A percentile compares a stretch with the other conserved stretches of the same genome.
phyloP scores from a whole-genome alignment of 2,113 vertebrate species.

The Cynopterus brachyotis region DNA sequence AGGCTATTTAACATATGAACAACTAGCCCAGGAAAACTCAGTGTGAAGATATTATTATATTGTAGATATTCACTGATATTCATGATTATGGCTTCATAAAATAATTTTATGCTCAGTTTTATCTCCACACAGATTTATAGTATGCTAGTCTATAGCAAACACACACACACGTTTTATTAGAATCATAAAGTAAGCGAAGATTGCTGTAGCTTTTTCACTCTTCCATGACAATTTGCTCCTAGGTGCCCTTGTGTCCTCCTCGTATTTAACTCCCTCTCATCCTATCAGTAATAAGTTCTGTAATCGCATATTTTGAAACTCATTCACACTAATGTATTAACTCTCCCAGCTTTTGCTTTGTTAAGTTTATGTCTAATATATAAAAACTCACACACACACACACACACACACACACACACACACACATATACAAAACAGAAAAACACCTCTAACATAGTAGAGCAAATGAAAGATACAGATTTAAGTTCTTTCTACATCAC shows the following conservation, averaged over 20 bases:
- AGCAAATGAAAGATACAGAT: neutral
- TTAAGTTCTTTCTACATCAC: neutral
- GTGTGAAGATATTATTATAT: neutral
- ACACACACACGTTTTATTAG: neutral
- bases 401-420: neutral
- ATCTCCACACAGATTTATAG: neutral
- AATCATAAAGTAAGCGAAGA: neutral
- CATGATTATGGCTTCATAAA: neutral
- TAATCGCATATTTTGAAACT: neutral
- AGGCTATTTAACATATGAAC: neutral
- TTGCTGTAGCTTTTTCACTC: neutral
- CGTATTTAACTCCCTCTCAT: neutral
- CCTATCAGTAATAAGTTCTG: neutral
- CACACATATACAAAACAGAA: no score
- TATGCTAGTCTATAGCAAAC: neutral
- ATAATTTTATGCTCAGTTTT: constrained; percentile 18
- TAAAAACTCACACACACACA: neutral
- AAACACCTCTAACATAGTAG: neutral
- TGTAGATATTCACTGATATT: constrained; percentile 9
- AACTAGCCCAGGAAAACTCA: neutral
- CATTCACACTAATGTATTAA: neutral
- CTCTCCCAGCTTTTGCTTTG: neutral
- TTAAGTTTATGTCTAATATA: neutral
- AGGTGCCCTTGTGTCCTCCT: neutral
- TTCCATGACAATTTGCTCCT: neutral